Conservation (phyloP, 2,797 vertebrate genomes). For the Myiothlypis chrysogaster region DNA sequence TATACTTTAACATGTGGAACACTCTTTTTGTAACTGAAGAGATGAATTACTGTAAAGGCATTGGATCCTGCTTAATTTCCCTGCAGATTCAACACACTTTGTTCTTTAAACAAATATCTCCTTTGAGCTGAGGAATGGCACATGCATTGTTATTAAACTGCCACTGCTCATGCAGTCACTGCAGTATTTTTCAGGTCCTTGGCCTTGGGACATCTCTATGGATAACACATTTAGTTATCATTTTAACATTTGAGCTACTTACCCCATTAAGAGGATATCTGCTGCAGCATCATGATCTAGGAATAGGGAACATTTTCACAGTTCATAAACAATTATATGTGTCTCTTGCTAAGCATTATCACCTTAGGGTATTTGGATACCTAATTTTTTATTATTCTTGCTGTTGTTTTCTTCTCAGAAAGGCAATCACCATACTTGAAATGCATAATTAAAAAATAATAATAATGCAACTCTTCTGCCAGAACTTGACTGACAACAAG, state of each 20-base stretch:
- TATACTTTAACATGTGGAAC: not conserved
- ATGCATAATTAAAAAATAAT: constrained; percentile 3
- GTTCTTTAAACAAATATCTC: constrained; percentile 28
- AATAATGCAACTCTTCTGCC: not conserved
- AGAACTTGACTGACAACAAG: constrained; percentile 29
- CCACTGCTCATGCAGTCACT: not conserved
- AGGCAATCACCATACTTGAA: not conserved
- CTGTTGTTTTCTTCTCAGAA: not conserved
- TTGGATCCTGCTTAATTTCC: not conserved
- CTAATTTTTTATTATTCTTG: not conserved
- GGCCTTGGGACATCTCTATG: not conserved
- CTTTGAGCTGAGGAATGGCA: not conserved
- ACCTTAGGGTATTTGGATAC: not conserved
- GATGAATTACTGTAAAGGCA: not conserved
- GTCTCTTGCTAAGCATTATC: not conserved
- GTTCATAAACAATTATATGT: not conserved
- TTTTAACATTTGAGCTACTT: not conserved
- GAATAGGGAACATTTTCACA: not conserved
- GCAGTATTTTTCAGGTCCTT: not conserved
- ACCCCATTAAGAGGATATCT: not conserved
- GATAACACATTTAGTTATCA: not conserved
- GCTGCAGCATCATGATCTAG: not conserved
- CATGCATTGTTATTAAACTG: not conserved
- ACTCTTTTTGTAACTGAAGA: not conserved
- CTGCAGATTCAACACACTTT: not conserved